A percentile compares a stretch with the other conserved stretches of the same genome.
Conservation (phyloP, 2,113 vertebrate genomes). For the Corynorhinus townsendii region DNA sequence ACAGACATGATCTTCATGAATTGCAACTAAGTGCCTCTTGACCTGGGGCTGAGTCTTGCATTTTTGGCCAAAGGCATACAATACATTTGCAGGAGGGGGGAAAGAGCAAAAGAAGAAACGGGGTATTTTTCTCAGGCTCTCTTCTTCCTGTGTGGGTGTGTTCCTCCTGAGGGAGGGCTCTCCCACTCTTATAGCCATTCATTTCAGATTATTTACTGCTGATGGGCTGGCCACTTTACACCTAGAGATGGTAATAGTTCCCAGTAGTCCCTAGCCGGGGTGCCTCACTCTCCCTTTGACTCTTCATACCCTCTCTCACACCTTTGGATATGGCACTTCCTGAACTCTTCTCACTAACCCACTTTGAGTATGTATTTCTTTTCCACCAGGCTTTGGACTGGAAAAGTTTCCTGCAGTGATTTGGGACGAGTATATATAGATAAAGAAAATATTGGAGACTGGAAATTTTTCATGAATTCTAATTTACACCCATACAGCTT, state of each 20-base stretch:
- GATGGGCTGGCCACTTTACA: not conserved
- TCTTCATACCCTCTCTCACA: not conserved
- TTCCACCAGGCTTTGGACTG: too few species aligned
- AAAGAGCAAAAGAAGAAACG: not conserved
- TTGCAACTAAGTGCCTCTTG: accelerated
- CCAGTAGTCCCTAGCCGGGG: not conserved
- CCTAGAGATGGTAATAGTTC: not conserved
- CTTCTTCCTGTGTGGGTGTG: accelerated
- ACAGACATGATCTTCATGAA: not conserved
- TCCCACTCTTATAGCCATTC: not conserved
- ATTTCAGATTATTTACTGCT: not conserved
- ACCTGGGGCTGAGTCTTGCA: not conserved
- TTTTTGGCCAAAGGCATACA: not conserved
- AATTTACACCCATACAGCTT: not conserved
- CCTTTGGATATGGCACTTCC: not conserved
- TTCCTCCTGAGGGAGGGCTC: not conserved
- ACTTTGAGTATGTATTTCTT: not conserved
- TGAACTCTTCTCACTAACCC: not conserved
- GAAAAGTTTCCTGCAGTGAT: not conserved
- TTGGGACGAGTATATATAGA: not conserved
- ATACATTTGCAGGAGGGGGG: not conserved
- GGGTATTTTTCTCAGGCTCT: not conserved
- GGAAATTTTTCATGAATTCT: not conserved
- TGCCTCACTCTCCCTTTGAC: not conserved
- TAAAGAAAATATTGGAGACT: not conserved